These are phyloP conservation scores for Solea senegalensis DNA, from an alignment of 2,113 vertebrate genomes.

Conservation along the genomic window DNA sequence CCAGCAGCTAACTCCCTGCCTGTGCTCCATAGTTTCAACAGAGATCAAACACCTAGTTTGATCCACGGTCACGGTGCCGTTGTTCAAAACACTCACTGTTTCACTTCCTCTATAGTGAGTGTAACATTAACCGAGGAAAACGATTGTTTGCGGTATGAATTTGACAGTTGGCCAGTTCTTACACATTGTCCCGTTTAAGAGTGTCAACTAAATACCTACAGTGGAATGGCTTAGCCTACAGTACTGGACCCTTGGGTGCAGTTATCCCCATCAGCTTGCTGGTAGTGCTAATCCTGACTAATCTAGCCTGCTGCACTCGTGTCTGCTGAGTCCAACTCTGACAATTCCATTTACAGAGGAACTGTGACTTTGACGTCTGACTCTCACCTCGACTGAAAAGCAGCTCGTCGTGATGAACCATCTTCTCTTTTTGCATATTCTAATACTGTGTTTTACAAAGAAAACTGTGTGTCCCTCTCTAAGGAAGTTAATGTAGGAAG, in stretches of 20 bases:
- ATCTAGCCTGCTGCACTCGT: conserved; percentile 64
- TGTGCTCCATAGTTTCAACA: too few relatives aligned
- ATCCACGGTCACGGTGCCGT: too few relatives aligned
- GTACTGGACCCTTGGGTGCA: conserved; percentile 35
- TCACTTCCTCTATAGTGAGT: too few relatives aligned
- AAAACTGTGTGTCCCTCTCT: too few relatives aligned
- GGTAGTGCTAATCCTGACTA: conserved; percentile 67
- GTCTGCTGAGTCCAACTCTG: conserved; percentile 18
- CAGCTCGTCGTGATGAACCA: not conserved
- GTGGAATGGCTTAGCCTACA: conserved; percentile 39
- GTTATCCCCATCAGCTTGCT: conserved; percentile 60
- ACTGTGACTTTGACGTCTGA: conserved; percentile 15
- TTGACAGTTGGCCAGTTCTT: not conserved
- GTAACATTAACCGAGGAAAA: too few relatives aligned
- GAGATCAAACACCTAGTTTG: too few relatives aligned
- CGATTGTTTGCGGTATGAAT: not conserved
- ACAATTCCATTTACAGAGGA: not conserved
- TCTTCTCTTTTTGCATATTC: too few relatives aligned
- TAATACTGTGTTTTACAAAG: too few relatives aligned
- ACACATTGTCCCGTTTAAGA: conserved; percentile 22
- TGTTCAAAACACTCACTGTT: too few relatives aligned
- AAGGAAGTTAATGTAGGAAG: too few relatives aligned
- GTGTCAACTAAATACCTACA: conserved; percentile 48
- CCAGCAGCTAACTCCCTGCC: too few relatives aligned
- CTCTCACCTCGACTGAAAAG: not conserved